Conservation (phyloP, 2,888 invertebrate species). For the Cosmopolites sordidus region DNA sequence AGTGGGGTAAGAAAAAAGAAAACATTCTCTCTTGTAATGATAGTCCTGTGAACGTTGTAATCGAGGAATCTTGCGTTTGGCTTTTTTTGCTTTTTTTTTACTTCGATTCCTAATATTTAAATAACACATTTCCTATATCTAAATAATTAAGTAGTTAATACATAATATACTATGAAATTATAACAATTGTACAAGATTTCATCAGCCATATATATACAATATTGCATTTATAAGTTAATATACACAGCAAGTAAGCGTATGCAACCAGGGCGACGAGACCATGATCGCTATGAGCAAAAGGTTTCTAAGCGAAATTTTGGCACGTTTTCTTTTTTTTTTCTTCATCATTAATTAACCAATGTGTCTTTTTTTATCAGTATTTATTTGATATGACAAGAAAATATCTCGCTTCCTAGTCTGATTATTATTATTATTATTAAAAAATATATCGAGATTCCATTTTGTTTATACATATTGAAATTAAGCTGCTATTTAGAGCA, state of each 20-base stretch:
- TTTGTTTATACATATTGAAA: constrained; percentile 17
- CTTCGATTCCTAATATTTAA: constrained; percentile 34
- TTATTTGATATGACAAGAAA: constrained; percentile 21
- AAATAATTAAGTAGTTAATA: constrained; percentile 37
- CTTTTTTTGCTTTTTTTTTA: constrained; percentile 35
- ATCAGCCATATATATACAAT: constrained; percentile 49
- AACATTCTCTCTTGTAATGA: too few species aligned
- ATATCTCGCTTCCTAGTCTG: constrained; percentile 8
- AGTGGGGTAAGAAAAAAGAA: too few species aligned
- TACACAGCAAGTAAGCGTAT: constrained; percentile 52
- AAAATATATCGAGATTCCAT: constrained; percentile 22
- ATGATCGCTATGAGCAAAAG: constrained; percentile 47
- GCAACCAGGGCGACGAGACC: constrained; percentile 36
- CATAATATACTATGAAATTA: constrained; percentile 50
- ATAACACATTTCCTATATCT: constrained; percentile 43
- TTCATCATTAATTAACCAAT: constrained; percentile 18
- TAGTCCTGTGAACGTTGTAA: too few species aligned
- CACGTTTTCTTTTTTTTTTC: constrained; percentile 32
- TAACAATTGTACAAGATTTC: constrained; percentile 50
- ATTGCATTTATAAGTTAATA: constrained; percentile 49
- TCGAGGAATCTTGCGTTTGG: constrained; percentile 32
- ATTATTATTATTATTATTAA: constrained; percentile 6
- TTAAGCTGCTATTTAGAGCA: constrained; percentile 23
- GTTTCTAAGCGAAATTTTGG: constrained; percentile 48
- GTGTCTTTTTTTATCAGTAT: constrained; percentile 19